Evolutionary conservation across 2,797 vertebrate species (phyloP), one percentile per base, ranked within the genome.

Genomic region (Sebastes glaucus): DNA sequence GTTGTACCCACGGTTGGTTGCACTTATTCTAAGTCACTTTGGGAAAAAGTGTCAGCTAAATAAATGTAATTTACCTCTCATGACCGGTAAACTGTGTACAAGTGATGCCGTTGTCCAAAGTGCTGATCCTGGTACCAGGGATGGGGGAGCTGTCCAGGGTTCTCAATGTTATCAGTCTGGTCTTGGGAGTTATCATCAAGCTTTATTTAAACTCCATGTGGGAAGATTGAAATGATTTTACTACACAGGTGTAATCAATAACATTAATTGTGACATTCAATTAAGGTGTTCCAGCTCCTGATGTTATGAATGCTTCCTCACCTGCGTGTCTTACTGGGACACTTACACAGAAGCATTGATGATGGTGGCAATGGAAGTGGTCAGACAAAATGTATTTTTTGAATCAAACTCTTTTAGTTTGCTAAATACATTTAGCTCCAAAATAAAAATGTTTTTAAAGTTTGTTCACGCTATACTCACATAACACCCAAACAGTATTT

Each of bases 401-500:
- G 0, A 32, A 52, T 35, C 1, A 11, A 56, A 57, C 22, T 35
- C n/a, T 35, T 33, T 70, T 11, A 52, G 46, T 52, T 9, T 32
- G 4, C n/a, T n/a, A n/a, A n/a, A n/a, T n/a, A n/a, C n/a, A n/a
- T n/a, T n/a, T n/a, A n/a, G n/a, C n/a, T n/a, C n/a, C n/a, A n/a
- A n/a, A n/a, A n/a, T n/a, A n/a, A n/a, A n/a, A n/a, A n/a, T n/a
- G n/a, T n/a, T n/a, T n/a, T n/a, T n/a, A n/a, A 18, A 52, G 46
- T 52, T 9, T 32, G 4, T 71, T 61, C 32, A 72, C 30, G 62
- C 16, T 18, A 13, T 10, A 30, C 3, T 62, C 2, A 65, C 32
- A 80, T 3, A 56, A 74, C 65, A 83, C 3, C 7, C 30, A 72
- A 30, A 70, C 63, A 67, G 25, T 7, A 27, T 9, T 33, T 72